Conservation (phyloP, 1,140 invertebrate genomes). For the Cydia strobilella region DNA sequence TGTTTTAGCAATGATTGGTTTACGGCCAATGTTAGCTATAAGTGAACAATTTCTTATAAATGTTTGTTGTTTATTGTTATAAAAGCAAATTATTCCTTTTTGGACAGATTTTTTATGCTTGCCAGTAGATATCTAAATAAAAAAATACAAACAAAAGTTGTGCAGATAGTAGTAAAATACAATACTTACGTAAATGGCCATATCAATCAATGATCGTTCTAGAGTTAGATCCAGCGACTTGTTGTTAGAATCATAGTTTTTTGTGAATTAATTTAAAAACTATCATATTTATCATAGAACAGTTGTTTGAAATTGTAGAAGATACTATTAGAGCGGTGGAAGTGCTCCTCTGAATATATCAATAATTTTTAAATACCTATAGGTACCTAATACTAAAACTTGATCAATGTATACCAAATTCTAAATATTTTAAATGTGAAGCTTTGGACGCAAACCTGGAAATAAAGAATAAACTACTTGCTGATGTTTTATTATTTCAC, state of each 20-base stretch:
- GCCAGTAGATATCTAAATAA: background rate
- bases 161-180: background rate
- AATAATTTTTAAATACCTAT: slow-evolving; percentile 4
- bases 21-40: background rate
- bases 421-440: slow-evolving; percentile 8
- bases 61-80: background rate
- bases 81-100: background rate
- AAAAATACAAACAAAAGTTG: background rate
- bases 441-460: slow-evolving; percentile 16
- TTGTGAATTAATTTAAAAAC: background rate
- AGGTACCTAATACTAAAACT: background rate
- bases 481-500: background rate
- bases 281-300: slow-evolving; percentile 12
- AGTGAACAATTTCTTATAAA: background rate
- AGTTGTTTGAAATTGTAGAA: background rate
- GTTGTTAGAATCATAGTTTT: background rate
- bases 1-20: background rate
- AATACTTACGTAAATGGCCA: background rate
- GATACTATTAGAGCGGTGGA: background rate
- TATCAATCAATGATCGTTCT: background rate
- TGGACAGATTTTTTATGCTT: background rate
- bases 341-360: slow-evolving; percentile 16
- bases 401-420: slow-evolving; percentile 25
- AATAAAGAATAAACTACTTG: slow-evolving; percentile 33
- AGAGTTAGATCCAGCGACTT: background rate